Evolutionary conservation across 2,888 invertebrate genomes (phyloP).

Genomic region (Meloe dianella): DNA sequence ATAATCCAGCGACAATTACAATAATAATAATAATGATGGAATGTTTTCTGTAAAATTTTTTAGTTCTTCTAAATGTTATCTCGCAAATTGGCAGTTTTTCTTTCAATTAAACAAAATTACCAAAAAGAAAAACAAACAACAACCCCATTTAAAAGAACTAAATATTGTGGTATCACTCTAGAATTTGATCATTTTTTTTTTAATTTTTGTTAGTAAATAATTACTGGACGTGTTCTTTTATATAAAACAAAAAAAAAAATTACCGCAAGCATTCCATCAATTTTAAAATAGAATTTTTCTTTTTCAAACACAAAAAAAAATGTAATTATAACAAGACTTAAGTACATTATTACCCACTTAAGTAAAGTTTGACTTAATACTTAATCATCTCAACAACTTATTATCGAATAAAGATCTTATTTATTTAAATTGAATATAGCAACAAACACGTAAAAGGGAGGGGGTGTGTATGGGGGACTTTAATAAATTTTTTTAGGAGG

Average conservation of each 20-base stretch:
- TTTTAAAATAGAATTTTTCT: not conserved
- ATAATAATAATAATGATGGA: constrained; percentile 4
- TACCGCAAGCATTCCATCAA: constrained; percentile 20
- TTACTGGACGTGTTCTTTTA: too few species aligned
- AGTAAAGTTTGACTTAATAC: constrained; percentile 30
- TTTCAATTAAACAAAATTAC: too few species aligned
- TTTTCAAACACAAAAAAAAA: constrained; percentile 22
- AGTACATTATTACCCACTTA: constrained; percentile 27
- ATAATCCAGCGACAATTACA: constrained; percentile 7
- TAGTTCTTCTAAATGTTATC: constrained; percentile 37
- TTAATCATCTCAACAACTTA: constrained; percentile 34
- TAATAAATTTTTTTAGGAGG: too few species aligned
- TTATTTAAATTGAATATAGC: constrained; percentile 15
- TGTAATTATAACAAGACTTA: constrained; percentile 34
- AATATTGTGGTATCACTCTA: too few species aligned
- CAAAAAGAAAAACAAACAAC: not conserved
- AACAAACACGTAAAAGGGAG: constrained; percentile 28
- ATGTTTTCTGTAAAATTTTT: constrained; percentile 16
- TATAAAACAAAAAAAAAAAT: too few species aligned
- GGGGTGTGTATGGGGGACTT: too few species aligned
- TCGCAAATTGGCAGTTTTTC: constrained; percentile 27
- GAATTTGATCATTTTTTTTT: too few species aligned
- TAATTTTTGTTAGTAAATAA: too few species aligned
- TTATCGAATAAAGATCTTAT: constrained; percentile 31
- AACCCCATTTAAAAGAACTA: constrained; percentile 40